A percentile compares a stretch with the other conserved stretches of the same genome.
Conservation (phyloP, 2,888 invertebrate genomes). For the Polyploca ridens region DNA sequence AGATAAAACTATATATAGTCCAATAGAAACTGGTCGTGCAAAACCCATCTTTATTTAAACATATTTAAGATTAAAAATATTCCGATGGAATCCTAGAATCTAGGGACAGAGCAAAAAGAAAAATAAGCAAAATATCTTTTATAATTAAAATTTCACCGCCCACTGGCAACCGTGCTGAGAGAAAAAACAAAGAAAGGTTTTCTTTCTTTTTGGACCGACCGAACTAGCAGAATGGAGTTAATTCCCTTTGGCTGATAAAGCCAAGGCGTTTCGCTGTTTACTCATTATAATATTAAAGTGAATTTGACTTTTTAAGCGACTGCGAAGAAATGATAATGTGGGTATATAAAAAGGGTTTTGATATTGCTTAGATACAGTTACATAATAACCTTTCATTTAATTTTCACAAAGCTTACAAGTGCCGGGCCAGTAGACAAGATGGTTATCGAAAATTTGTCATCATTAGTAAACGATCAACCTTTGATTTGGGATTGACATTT, state of each 20-base stretch:
- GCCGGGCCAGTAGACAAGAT: too few species aligned
- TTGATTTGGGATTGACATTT: too few species aligned
- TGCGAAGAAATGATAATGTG: neutral
- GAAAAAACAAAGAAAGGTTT: constrained; percentile 46
- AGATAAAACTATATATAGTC: constrained; percentile 34
- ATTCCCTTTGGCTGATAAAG: constrained; percentile 49
- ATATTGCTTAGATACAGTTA: too few species aligned
- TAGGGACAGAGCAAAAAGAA: constrained; percentile 39
- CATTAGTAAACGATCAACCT: too few species aligned
- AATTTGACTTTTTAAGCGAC: neutral
- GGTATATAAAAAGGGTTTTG: too few species aligned
- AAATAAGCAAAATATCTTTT: constrained; percentile 61
- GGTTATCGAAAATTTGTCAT: too few species aligned
- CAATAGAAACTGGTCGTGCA: constrained; percentile 9
- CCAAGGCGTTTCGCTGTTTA: constrained; percentile 30
- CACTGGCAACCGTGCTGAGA: constrained; percentile 52
- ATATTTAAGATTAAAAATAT: constrained; percentile 23
- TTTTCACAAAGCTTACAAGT: too few species aligned
- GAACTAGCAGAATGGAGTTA: constrained; percentile 47
- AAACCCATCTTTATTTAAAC: constrained; percentile 18
- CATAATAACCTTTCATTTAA: too few species aligned
- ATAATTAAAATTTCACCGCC: constrained; percentile 71
- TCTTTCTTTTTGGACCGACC: constrained; percentile 34
- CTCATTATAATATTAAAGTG: constrained; percentile 8
- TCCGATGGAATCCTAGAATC: constrained; percentile 18